These are phyloP conservation scores for Acanthurus lineatus DNA, from an alignment of 2,797 vertebrate genomes.

Conservation along the genomic window DNA sequence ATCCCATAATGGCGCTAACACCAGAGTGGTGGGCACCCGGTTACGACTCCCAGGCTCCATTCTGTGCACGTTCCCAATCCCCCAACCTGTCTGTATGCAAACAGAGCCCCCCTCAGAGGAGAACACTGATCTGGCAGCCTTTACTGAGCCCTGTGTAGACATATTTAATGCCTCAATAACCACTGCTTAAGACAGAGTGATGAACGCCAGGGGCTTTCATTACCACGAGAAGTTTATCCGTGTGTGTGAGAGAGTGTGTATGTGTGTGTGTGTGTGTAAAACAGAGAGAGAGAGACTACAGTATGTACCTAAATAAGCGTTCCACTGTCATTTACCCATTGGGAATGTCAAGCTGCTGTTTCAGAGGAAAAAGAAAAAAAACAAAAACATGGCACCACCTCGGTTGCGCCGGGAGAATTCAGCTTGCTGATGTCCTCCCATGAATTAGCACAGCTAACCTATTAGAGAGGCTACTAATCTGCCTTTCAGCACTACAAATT, in stretches of 20 bases:
- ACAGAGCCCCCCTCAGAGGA: constrained; percentile 79
- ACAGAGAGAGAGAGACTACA: constrained; percentile 29
- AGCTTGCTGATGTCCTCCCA: constrained; percentile 23
- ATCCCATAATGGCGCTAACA: constrained; percentile 86
- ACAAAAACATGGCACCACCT: constrained; percentile 41
- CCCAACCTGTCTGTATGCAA: constrained; percentile 86
- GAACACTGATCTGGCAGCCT: constrained; percentile 82
- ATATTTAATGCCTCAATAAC: constrained; percentile 87
- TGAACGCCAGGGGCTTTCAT: constrained; percentile 82
- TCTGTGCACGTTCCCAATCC: constrained; percentile 78
- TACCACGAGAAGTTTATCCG: constrained; percentile 70
- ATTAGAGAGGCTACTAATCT: constrained; percentile 41
- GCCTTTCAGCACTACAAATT: constrained; percentile 45
- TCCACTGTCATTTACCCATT: constrained; percentile 52
- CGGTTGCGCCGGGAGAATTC: constrained; percentile 32
- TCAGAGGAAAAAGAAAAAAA: background rate
- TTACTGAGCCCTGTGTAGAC: constrained; percentile 84
- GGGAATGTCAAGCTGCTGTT: constrained; percentile 66
- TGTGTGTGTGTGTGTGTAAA: background rate
- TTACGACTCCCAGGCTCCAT: constrained; percentile 79
- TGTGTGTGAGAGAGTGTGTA: constrained; percentile 20
- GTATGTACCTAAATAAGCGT: constrained; percentile 60
- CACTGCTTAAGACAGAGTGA: constrained; percentile 83
- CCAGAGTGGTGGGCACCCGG: constrained; percentile 82
- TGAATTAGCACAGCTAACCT: constrained; percentile 44